phyloP scores from a whole-genome alignment of 2,797 vertebrate species.

The Typhlichthys eigenmanni region DNA sequence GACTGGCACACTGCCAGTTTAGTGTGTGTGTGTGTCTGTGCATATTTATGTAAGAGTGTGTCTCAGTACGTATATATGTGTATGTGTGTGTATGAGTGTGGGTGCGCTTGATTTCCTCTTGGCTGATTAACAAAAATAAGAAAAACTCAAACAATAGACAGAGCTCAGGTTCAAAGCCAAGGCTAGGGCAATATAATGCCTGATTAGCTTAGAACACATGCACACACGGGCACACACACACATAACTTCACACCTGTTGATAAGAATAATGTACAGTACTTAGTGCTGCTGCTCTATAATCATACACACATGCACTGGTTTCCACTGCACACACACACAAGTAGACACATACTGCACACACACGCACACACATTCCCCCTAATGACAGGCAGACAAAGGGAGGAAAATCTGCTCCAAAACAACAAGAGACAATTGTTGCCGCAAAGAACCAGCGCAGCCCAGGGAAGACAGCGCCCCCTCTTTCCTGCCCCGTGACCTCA shows the following conservation, averaged over 20 bases:
- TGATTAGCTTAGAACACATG: slow-evolving; percentile 47
- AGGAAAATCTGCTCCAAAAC: slow-evolving; percentile 48
- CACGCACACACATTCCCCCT: slow-evolving; percentile 3
- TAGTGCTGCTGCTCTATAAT: slow-evolving; percentile 59
- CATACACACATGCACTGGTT: slow-evolving; percentile 34
- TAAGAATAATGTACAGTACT: slow-evolving; percentile 42
- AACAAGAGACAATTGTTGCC: slow-evolving; percentile 32
- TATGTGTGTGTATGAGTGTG: neutral
- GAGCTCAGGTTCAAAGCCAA: slow-evolving; percentile 27
- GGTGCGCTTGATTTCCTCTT: neutral
- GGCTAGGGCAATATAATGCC: slow-evolving; percentile 45
- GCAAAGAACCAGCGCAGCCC: slow-evolving; percentile 25
- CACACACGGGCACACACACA: neutral
- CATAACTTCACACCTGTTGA: slow-evolving; percentile 59
- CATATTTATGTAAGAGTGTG: too few relatives aligned
- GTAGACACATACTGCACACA: slow-evolving; percentile 1
- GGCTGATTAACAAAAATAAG: slow-evolving; percentile 10
- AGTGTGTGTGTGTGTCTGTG: slow-evolving; percentile 15
- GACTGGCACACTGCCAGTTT: neutral
- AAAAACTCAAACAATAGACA: slow-evolving; percentile 49
- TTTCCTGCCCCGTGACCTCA: slow-evolving; percentile 5
- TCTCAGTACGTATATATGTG: too few relatives aligned
- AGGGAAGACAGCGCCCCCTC: slow-evolving; percentile 15
- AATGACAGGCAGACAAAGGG: slow-evolving; percentile 44
- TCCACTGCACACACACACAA: slow-evolving; percentile 21